phyloP scores from a whole-genome alignment of 2,888 invertebrate species.

The Xanthostigma xanthostigma region DNA sequence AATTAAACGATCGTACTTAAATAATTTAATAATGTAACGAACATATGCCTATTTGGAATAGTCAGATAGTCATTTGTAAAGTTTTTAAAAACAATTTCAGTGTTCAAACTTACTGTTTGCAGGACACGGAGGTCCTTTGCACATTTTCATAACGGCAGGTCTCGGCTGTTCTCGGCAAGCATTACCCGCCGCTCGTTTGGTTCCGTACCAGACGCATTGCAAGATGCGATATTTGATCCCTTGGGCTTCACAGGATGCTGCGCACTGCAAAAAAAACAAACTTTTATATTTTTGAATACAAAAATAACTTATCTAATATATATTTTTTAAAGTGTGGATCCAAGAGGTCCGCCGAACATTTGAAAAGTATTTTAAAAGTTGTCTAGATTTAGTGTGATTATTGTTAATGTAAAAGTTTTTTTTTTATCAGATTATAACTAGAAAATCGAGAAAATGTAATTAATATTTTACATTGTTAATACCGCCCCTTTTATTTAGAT shows the following conservation, averaged over 20 bases:
- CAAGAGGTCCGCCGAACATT: no score
- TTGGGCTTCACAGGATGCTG: conserved; percentile 64
- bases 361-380: background rate
- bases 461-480: no score
- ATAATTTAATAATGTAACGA: no score
- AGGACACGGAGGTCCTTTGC: conserved; percentile 54
- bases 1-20: no score
- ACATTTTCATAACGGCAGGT: conserved; percentile 64
- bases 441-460: no score
- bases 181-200: conserved; percentile 67
- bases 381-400: conserved; percentile 1
- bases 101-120: conserved; percentile 29
- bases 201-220: conserved; percentile 86
- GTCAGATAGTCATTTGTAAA: background rate
- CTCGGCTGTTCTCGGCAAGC: conserved; percentile 66
- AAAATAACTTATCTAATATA: no score
- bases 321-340: no score
- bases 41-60: no score
- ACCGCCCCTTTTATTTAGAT: no score
- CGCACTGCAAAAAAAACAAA: conserved; percentile 49
- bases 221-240: conserved; percentile 80
- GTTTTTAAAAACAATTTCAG: background rate
- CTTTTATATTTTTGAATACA: background rate
- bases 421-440: no score
- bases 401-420: no score